These are phyloP conservation scores for Drosophila tristis DNA, from an alignment of 1,140 invertebrate species.

Conservation along the genomic window DNA sequence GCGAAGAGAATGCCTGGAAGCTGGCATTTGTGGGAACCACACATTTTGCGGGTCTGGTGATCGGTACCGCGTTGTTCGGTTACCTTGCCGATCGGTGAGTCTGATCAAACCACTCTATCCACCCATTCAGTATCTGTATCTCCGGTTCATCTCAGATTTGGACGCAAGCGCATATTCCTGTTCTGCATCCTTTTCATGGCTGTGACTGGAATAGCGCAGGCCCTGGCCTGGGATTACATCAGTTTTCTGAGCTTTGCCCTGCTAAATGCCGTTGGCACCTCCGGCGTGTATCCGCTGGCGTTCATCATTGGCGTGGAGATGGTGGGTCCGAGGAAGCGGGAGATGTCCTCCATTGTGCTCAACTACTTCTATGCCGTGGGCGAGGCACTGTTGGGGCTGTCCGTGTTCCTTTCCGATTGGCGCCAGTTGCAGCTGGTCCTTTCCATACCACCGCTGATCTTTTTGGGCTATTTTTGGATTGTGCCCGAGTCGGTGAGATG, in stretches of 20 bases:
- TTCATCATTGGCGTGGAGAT: constrained; percentile 89
- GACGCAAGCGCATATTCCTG: constrained; percentile 87
- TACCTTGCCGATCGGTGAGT: constrained; percentile 86
- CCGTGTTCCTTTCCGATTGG: constrained; percentile 87
- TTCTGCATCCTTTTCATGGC: constrained; percentile 86
- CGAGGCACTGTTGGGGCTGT: constrained; percentile 86
- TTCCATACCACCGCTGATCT: constrained; percentile 86
- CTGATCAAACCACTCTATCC: background rate
- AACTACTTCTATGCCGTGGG: constrained; percentile 89
- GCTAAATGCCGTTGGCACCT: constrained; percentile 86
- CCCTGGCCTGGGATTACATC: constrained; percentile 85
- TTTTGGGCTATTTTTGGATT: constrained; percentile 87
- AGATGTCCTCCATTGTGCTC: constrained; percentile 87
- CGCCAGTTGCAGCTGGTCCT: constrained; percentile 86
- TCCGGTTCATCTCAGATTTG: constrained; percentile 84
- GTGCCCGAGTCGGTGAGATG: constrained; percentile 88
- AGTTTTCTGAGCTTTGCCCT: constrained; percentile 86
- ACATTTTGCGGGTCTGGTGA: constrained; percentile 87
- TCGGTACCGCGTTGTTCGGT: constrained; percentile 86
- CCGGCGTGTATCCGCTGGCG: constrained; percentile 87
- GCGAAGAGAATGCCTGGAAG: constrained; percentile 87
- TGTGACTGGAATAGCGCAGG: constrained; percentile 85
- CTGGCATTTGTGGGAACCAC: constrained; percentile 87
- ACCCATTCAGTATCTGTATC: background rate
- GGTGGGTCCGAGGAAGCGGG: constrained; percentile 87